A percentile compares a stretch with the other conserved stretches of the same genome.
Evolutionary conservation across 2,797 vertebrate species (phyloP).

Genomic region (Fratercula arctica): DNA sequence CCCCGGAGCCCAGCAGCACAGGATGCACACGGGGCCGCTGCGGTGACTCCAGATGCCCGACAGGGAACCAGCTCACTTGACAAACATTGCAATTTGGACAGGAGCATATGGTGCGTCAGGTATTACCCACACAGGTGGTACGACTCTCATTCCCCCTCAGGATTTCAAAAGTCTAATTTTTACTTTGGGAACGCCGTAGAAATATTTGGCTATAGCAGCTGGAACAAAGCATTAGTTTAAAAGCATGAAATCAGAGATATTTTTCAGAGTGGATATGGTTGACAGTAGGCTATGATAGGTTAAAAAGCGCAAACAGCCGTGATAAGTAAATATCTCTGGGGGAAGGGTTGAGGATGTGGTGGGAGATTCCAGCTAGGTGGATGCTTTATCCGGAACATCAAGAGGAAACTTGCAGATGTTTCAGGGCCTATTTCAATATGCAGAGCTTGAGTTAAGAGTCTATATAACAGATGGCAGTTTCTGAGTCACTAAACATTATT

Average conservation of each 20-base stretch:
- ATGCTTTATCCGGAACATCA: background rate
- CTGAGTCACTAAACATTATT: slow-evolving; percentile 66
- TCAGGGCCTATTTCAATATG: slow-evolving; percentile 48
- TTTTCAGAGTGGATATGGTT: background rate
- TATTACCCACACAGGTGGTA: background rate
- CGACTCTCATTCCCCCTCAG: background rate
- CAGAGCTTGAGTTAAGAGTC: slow-evolving; percentile 47
- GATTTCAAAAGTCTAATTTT: background rate
- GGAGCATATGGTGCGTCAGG: background rate
- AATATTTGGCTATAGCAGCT: background rate
- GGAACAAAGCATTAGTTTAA: background rate
- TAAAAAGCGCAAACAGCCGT: background rate
- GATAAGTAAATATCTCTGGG: background rate
- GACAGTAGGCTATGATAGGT: background rate
- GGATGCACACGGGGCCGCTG: background rate
- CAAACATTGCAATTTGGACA: background rate
- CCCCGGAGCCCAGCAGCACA: accelerated
- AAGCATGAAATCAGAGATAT: background rate
- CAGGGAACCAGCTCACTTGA: background rate
- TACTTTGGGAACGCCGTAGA: background rate
- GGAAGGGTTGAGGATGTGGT: background rate
- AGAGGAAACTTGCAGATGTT: slow-evolving; percentile 43
- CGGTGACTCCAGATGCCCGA: background rate
- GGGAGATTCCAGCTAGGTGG: background rate
- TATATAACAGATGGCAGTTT: slow-evolving; percentile 65